Conservation (phyloP, 1,140 invertebrate genomes). For the Caenorhabditis inopinata region DNA sequence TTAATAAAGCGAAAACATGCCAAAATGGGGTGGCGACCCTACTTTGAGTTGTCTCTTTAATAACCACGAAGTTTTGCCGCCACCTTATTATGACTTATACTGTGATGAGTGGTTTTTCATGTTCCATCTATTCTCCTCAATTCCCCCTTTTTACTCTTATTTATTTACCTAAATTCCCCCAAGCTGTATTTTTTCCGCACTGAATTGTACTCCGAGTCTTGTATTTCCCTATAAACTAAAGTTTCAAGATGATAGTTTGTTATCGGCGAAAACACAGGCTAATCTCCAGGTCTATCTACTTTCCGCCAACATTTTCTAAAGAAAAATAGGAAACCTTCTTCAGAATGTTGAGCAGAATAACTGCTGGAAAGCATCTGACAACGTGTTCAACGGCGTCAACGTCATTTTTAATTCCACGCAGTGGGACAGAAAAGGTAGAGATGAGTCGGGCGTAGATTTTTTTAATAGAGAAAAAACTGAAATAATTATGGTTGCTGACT, state of each 20-base stretch:
- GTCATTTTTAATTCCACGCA: neutral
- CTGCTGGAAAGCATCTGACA: neutral
- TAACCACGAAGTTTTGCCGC: neutral
- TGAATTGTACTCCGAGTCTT: too few species aligned
- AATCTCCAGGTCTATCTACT: constrained; percentile 1
- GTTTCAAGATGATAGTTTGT: too few species aligned
- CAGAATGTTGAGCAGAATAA: constrained; percentile 4
- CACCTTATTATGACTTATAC: neutral
- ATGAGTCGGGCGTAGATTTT: neutral
- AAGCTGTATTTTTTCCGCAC: too few species aligned
- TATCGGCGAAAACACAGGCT: too few species aligned
- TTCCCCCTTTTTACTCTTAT: too few species aligned
- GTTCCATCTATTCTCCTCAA: neutral
- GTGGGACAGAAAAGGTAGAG: neutral
- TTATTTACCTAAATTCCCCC: too few species aligned
- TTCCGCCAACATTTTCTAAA: neutral
- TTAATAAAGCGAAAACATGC: neutral
- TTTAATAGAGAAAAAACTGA: neutral
- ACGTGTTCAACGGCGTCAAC: neutral
- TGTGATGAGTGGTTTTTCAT: neutral
- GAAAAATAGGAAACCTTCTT: neutral
- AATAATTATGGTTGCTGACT: neutral
- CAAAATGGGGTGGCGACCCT: neutral
- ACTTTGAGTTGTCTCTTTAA: neutral
- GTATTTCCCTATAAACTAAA: too few species aligned